These are phyloP conservation scores for Podargus strigoides DNA, from an alignment of 2,797 vertebrate species.

Conservation along the genomic window DNA sequence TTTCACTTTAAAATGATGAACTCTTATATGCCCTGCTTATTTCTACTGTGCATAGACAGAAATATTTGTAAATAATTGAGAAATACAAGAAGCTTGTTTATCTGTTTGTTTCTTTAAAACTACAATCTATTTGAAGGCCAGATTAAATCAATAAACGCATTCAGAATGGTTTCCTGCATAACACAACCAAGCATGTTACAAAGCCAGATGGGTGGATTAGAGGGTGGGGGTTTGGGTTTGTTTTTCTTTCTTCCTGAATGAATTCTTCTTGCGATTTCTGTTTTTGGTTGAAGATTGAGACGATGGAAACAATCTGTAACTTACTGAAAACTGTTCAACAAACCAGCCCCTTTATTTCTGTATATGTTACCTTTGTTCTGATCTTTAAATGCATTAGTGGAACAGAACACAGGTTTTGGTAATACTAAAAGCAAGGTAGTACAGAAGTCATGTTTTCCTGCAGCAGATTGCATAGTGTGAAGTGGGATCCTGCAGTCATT, in stretches of 20 bases:
- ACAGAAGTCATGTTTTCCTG: neutral
- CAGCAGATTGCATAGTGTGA: neutral
- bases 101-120: neutral
- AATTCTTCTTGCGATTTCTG: neutral
- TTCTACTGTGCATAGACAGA: neutral
- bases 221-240: fast-evolving
- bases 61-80: neutral
- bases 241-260: neutral
- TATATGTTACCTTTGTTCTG: neutral
- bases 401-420: neutral
- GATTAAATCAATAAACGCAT: neutral
- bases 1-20: neutral
- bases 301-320: neutral
- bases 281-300: neutral
- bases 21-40: neutral
- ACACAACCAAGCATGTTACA: neutral
- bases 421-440: neutral
- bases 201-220: neutral
- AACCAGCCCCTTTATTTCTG: neutral
- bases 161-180: neutral
- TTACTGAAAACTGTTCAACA: neutral
- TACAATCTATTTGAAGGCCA: neutral
- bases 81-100: neutral
- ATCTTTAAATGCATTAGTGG: neutral
- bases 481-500: neutral